Evolutionary conservation across 2,113 vertebrate genomes (phyloP).

Genomic region (Microtus pennsylvanicus): DNA sequence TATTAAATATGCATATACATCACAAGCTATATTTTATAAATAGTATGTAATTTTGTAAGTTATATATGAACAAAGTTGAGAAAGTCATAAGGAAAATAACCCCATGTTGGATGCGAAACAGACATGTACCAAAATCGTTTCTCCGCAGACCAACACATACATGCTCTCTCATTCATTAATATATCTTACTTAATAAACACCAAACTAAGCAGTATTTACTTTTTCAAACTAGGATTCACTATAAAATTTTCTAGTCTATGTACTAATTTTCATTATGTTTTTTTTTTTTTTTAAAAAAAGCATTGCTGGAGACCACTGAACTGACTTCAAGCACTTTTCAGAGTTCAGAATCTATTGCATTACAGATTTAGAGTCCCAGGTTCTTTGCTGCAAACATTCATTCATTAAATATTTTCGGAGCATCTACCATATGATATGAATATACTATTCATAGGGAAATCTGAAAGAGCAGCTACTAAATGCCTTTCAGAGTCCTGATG

Average conservation of each 20-base stretch:
- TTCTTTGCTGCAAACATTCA: conserved; percentile 29
- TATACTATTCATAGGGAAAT: background rate
- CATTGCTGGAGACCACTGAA: background rate
- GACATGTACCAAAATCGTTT: background rate
- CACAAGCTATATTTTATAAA: background rate
- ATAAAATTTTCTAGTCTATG: conserved; percentile 8
- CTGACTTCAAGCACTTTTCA: background rate
- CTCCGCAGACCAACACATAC: background rate
- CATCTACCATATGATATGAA: background rate
- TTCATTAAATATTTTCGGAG: conserved; percentile 4
- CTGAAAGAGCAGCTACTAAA: background rate
- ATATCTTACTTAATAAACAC: conserved; percentile 5
- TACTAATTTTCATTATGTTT: background rate
- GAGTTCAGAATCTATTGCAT: background rate
- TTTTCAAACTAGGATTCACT: background rate
- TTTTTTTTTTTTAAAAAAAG: background rate
- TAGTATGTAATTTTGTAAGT: background rate
- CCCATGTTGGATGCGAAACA: background rate
- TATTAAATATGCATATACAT: background rate
- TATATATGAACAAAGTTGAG: background rate
- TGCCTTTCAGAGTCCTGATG: background rate
- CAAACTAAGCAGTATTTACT: background rate
- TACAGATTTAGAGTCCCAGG: background rate
- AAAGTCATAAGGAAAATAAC: background rate
- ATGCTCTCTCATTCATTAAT: background rate